phyloP scores from a whole-genome alignment of 2,113 vertebrate genomes.

The Syngnathus typhle region DNA sequence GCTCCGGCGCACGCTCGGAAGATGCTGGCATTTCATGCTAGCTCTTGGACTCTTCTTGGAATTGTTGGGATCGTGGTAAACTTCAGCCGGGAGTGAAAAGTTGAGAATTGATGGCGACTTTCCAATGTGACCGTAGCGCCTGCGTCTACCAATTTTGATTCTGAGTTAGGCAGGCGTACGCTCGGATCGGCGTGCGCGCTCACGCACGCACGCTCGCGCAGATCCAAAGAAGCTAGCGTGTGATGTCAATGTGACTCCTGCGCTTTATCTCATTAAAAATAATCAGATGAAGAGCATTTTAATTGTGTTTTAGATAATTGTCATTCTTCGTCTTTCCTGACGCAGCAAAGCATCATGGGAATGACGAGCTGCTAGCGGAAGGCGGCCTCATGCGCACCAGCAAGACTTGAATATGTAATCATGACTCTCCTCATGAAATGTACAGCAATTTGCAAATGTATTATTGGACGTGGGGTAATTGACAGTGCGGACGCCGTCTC shows the following conservation, averaged over 20 bases:
- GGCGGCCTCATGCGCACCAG: neutral
- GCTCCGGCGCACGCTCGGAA: neutral
- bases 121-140: neutral
- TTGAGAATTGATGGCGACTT: neutral
- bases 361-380: conserved; percentile 7
- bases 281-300: conserved; percentile 67
- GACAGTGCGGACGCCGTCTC: neutral
- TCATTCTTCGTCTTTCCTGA: conserved; percentile 56
- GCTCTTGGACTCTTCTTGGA: too few relatives aligned
- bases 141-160: neutral
- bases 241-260: conserved; percentile 60
- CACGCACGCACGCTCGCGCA: neutral
- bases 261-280: conserved; percentile 63
- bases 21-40: too few relatives aligned
- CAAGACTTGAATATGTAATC: neutral
- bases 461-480: neutral
- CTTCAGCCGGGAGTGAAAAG: too few relatives aligned
- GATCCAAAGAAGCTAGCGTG: conserved; percentile 45
- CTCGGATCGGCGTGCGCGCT: neutral
- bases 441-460: neutral
- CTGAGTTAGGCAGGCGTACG: neutral
- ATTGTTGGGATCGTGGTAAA: too few relatives aligned
- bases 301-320: conserved; percentile 71
- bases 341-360: conserved; percentile 26
- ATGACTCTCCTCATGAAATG: neutral